Conservation (phyloP, 2,113 vertebrate species). For the Struthio camelus region DNA sequence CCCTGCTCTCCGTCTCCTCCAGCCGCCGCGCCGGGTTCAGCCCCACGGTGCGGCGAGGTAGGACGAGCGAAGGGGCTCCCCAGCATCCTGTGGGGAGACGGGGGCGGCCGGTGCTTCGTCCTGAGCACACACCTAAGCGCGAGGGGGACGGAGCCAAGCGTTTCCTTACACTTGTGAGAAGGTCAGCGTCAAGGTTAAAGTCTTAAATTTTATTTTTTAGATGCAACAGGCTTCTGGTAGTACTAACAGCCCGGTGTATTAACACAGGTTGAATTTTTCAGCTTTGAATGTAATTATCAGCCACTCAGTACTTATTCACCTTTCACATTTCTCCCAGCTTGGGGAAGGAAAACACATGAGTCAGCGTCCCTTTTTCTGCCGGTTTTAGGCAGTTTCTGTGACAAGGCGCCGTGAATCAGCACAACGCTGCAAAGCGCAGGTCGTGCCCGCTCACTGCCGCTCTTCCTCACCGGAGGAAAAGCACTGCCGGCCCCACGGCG, state of each 20-base stretch:
- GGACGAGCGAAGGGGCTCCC: neutral
- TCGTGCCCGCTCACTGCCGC: neutral
- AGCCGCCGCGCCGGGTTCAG: neutral
- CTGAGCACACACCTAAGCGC: conserved; percentile 35
- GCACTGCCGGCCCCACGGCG: too few relatives aligned
- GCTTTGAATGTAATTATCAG: conserved; percentile 5
- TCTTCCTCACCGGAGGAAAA: too few relatives aligned
- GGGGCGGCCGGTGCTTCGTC: neutral
- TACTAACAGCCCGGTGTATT: neutral
- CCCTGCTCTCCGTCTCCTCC: rapidly evolving
- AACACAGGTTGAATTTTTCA: conserved; percentile 4
- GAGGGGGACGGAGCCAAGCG: conserved; percentile 36
- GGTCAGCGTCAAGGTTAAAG: conserved; percentile 36
- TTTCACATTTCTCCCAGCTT: conserved; percentile 37
- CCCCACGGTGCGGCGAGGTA: rapidly evolving
- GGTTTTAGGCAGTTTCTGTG: conserved; percentile 31
- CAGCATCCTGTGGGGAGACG: neutral
- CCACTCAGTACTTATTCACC: conserved; percentile 47
- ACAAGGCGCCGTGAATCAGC: conserved; percentile 51
- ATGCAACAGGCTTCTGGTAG: neutral
- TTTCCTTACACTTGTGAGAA: conserved; percentile 51
- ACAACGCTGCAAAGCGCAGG: conserved; percentile 42
- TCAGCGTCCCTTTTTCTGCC: conserved; percentile 62
- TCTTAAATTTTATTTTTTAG: neutral
- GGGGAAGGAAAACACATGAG: conserved; percentile 59